phyloP scores from a whole-genome alignment of 2,797 vertebrate species.

The Lepus oiostolus region DNA sequence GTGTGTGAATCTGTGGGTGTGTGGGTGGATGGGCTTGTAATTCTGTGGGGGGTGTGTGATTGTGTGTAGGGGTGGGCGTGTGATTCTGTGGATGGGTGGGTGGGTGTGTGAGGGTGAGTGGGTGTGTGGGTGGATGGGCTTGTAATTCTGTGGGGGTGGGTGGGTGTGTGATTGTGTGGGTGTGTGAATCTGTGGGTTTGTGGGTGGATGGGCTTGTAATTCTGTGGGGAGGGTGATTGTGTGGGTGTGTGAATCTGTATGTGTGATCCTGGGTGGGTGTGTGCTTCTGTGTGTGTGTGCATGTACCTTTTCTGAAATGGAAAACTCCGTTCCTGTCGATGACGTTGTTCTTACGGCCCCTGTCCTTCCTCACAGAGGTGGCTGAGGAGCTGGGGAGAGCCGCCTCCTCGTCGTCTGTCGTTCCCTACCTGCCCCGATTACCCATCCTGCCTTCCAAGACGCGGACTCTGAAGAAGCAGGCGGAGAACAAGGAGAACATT shows the following conservation, averaged over 20 bases:
- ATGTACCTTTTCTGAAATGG: not conserved
- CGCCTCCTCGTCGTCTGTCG: slow-evolving; percentile 92
- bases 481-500: slow-evolving; percentile 98
- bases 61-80: no score
- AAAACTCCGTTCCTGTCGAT: slow-evolving; percentile 20
- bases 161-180: no score
- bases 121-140: no score
- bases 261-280: no score
- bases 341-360: not conserved
- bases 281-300: not conserved
- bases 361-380: slow-evolving; percentile 91
- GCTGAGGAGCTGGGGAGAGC: slow-evolving; percentile 98
- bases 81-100: not conserved
- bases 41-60: no score
- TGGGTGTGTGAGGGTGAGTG: not conserved
- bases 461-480: slow-evolving; percentile 95
- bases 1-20: no score
- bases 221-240: no score
- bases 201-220: no score
- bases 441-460: slow-evolving; percentile 97
- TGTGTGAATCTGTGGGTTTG: no score
- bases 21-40: no score
- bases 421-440: slow-evolving; percentile 94
- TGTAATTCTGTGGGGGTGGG: no score
- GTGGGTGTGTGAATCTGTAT: no score